Base-by-base conservation (phyloP, 2,888 invertebrate species). In the Cheilosia impressa region DNA sequence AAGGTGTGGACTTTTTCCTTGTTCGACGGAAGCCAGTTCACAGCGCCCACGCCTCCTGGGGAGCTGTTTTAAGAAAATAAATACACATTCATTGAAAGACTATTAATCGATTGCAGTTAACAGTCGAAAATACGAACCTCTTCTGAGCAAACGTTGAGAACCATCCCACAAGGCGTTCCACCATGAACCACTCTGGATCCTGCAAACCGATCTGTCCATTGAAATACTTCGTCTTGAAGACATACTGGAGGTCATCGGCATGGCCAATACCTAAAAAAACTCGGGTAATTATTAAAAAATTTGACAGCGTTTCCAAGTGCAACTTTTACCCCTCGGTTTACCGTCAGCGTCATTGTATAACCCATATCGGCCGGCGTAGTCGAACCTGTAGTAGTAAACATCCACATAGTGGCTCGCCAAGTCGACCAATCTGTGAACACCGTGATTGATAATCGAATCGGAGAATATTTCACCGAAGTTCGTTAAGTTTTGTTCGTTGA, bases 361-460 rank as follows among this genome's bases (percentile, higher is more conserved):
- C 87, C 94, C 94, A 87, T 93, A 93, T 81, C 93, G 91, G 3
- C 95, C 95, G 77, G 94, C 91, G 89, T 94, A 95, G 31, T 93
- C 93, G 88, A 95, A 94, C 83, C 93, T 91, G 89, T 94, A 94
- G 89, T 94, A 95, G 89, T 93, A 95, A 3, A 95, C 94, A 0
- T 92, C 91, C 0, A 93, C 93, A 69, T 93, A 91, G 1, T 92
- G 90, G 0, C 94, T 92, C 62, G 95, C 91, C 73, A 95, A 88
- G 80, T 94, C 93, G 0, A 93, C 94, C 34, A 94, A 91, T 60
- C 95, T 93, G 88, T 95, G 93, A 0, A 93, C 93, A 0, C 93
- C 92, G 88, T 94, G 95, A 0, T 93, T 94, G 38, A 93, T 93
- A 1, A 94, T 89, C 2, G 93, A 90, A 89, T 95, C 95, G 0